Base-by-base conservation (phyloP, 2,888 invertebrate species). In the Diarsia dahlii region DNA sequence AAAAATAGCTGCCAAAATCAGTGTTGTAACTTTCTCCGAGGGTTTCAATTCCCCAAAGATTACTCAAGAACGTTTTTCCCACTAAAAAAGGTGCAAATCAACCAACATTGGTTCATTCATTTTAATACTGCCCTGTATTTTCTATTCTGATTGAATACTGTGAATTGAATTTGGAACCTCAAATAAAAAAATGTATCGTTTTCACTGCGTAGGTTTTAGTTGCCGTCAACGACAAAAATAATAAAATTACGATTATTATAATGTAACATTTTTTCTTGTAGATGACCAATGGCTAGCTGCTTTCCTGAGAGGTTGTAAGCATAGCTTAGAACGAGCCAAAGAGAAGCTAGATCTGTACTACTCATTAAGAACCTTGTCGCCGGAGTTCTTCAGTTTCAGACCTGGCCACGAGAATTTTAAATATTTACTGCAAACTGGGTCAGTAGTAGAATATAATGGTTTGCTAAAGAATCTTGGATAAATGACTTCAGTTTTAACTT, bases 271-370 rank as follows among this genome's bases (percentile, higher is more conserved):
- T 60, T 34, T 50, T 65, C 4, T 71, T 74, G 15, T 89, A 97
- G 97, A 97, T 91, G 97, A 97, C 83, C 97, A 97, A 91, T 97
- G 97, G 94, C 87, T 98, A 50, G 89, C 97, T 3, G 92, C 96
- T 8, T 98, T 97, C 90, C 91, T 98, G 63, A 94, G 98, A 20
- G 97, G 97, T 45, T 97, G 97, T 86, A 97, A 97, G 91, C 97
- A 95, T 88, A 97, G 97, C 78, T 87, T 97, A 86, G 97, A 97
- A 85, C 93, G 95, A 71, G 94, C 97, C 3, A 97, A 97, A 88
- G 94, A 96, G 78, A 97, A 97, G 89, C 77, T 97, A 9, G 97
- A 97, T 84, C 93, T 95, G 75, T 97, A 95, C 87, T 97, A 97
- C 89, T 97, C 97, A 1, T 82, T 97, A 83, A 94, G 95, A 74